Evolutionary conservation across 2,113 vertebrate genomes (phyloP).

Genomic region (Tetraodon nigroviridis): DNA sequence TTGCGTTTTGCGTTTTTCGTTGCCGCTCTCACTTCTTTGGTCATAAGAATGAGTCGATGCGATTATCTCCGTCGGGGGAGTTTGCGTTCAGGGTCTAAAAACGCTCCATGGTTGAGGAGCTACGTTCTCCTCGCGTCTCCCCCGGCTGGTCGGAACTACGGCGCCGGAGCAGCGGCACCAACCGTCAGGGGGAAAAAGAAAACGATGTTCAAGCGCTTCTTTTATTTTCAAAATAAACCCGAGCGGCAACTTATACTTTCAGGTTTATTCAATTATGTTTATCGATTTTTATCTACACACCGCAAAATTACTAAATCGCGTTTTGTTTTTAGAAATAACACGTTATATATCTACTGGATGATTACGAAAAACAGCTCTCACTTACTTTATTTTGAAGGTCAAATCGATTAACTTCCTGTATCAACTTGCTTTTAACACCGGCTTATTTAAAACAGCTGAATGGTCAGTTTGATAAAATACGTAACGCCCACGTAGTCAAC

Average conservation of each 20-base stretch:
- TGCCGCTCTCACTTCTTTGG: slow-evolving; percentile 46
- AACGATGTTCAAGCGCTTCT: slow-evolving; percentile 1
- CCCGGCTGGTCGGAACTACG: slow-evolving; percentile 48
- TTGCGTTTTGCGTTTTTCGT: slow-evolving; percentile 43
- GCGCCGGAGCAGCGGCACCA: slow-evolving; percentile 18
- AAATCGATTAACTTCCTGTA: slow-evolving; percentile 5
- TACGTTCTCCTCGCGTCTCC: slow-evolving; percentile 39
- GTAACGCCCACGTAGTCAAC: slow-evolving; percentile 28
- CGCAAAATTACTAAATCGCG: too few species aligned
- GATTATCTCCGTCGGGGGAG: slow-evolving; percentile 41
- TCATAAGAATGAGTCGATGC: slow-evolving; percentile 45
- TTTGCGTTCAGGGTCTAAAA: slow-evolving; percentile 27
- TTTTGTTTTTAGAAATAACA: too few species aligned
- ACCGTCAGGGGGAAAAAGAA: neutral
- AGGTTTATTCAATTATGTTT: fast-evolving
- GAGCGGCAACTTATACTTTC: fast-evolving
- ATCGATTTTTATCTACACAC: too few species aligned
- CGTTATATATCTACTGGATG: fast-evolving
- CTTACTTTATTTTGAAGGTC: slow-evolving; percentile 41
- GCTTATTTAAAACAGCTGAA: slow-evolving; percentile 45
- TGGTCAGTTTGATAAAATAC: slow-evolving; percentile 8
- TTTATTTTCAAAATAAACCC: slow-evolving; percentile 42
- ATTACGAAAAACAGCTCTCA: fast-evolving
- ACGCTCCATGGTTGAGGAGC: slow-evolving; percentile 45
- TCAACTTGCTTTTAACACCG: neutral